Evolutionary conservation across 2,797 vertebrate species (phyloP).

Genomic region (Coilia nasus): DNA sequence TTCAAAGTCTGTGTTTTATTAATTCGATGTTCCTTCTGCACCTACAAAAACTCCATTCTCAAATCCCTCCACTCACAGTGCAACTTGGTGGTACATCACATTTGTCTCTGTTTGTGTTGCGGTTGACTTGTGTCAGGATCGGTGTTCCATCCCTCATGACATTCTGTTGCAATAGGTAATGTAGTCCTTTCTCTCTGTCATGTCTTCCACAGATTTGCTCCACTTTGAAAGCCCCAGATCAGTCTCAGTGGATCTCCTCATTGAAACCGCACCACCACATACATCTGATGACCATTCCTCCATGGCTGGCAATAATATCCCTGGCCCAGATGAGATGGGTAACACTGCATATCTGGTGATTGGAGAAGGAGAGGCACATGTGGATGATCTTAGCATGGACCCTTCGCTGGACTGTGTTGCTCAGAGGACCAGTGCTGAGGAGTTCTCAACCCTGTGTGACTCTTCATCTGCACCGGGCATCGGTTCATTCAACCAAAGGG

Average conservation of each 20-base stretch:
- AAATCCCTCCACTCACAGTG: conserved; percentile 78
- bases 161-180: conserved; percentile 34
- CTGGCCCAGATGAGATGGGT: conserved; percentile 50
- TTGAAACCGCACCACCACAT: conserved; percentile 62
- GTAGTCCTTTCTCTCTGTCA: conserved; percentile 50
- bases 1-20: conserved; percentile 56
- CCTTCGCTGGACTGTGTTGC: conserved; percentile 45
- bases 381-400: conserved; percentile 65
- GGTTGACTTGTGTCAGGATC: conserved; percentile 68
- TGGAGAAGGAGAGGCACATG: conserved; percentile 57
- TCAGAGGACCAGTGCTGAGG: conserved; percentile 48
- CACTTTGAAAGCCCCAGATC: conserved; percentile 66
- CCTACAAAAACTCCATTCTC: conserved; percentile 76
- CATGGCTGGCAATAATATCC: conserved; percentile 48
- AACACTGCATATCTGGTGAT: conserved; percentile 71
- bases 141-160: conserved; percentile 49
- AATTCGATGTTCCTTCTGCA: conserved; percentile 53
- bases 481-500: conserved; percentile 30
- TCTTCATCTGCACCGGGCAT: conserved; percentile 64
- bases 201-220: conserved; percentile 64
- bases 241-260: conserved; percentile 72
- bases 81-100: conserved; percentile 85
- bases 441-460: conserved; percentile 61
- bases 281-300: conserved; percentile 49
- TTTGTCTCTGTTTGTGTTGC: conserved; percentile 87